Percentiles rank a stretch among this genome's conserved stretches.
These are phyloP conservation scores for Eidolon dupreanum DNA, from an alignment of 2,797 vertebrate genomes.

Conservation along the genomic window DNA sequence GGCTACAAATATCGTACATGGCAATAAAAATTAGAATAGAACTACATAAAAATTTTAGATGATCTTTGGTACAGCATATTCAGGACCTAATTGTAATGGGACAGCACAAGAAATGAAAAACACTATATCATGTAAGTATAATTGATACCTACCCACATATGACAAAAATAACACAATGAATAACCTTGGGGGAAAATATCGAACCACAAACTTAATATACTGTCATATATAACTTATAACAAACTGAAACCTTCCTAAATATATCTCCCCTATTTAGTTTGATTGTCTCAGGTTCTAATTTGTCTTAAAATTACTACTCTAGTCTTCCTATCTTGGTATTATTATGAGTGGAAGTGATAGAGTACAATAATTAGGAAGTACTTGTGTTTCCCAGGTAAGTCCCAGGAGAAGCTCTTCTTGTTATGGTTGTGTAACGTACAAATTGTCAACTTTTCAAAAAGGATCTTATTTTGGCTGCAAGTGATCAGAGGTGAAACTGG, in stretches of 20 bases:
- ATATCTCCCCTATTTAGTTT: not conserved
- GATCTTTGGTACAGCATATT: not conserved
- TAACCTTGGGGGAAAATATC: not conserved
- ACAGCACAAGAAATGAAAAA: not conserved
- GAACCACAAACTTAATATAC: not conserved
- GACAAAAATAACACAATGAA: not conserved
- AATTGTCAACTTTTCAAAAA: conserved; percentile 18
- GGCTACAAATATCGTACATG: not conserved
- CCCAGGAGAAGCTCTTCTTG: not conserved
- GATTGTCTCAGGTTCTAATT: not conserved
- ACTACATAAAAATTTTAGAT: not conserved
- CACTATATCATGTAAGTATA: not conserved
- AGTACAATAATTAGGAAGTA: not conserved
- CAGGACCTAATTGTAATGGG: not conserved
- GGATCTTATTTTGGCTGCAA: not conserved
- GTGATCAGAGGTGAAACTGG: not conserved
- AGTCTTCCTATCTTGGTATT: not conserved
- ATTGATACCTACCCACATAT: not conserved
- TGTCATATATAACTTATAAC: not conserved
- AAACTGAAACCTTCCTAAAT: not conserved
- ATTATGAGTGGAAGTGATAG: not conserved
- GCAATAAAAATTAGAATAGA: not conserved
- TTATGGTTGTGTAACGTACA: not conserved
- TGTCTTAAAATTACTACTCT: not conserved
- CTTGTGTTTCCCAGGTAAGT: not conserved